phyloP scores from a whole-genome alignment of 2,888 invertebrate species.

The Patella pellucida region DNA sequence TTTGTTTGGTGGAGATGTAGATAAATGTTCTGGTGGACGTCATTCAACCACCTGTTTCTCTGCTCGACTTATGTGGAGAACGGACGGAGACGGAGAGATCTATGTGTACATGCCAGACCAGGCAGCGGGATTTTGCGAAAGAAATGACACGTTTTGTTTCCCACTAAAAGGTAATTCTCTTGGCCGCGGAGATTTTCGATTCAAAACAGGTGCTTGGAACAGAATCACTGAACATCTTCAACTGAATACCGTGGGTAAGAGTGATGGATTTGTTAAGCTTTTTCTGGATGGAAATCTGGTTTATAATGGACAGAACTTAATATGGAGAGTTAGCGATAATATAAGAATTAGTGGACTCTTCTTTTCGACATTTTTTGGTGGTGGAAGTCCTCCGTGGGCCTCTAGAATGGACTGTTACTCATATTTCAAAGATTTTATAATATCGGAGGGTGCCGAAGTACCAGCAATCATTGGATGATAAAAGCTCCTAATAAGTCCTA shows the following conservation, averaged over 20 bases:
- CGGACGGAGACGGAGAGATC: conserved; percentile 45
- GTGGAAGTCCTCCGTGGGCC: conserved; percentile 41
- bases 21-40: conserved; percentile 44
- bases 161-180: background rate
- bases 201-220: conserved; percentile 28
- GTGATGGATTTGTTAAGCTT: conserved; percentile 24
- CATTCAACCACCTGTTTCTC: conserved; percentile 46
- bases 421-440: conserved; percentile 49
- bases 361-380: conserved; percentile 59
- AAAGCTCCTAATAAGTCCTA: too few relatives aligned
- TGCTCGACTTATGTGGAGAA: conserved; percentile 50
- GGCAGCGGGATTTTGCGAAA: background rate
- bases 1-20: conserved; percentile 31
- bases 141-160: background rate
- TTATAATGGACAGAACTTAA: conserved; percentile 35
- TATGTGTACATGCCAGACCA: conserved; percentile 44
- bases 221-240: conserved; percentile 15
- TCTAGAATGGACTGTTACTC: conserved; percentile 47
- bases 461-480: background rate
- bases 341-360: conserved; percentile 47
- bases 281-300: conserved; percentile 22
- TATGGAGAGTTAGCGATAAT: conserved; percentile 36
- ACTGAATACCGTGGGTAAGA: conserved; percentile 12
- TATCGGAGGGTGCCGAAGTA: conserved; percentile 4
- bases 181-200: conserved; percentile 30